Evolutionary conservation across 2,888 invertebrate species (phyloP).

Genomic region (Limnephilus marmoratus): DNA sequence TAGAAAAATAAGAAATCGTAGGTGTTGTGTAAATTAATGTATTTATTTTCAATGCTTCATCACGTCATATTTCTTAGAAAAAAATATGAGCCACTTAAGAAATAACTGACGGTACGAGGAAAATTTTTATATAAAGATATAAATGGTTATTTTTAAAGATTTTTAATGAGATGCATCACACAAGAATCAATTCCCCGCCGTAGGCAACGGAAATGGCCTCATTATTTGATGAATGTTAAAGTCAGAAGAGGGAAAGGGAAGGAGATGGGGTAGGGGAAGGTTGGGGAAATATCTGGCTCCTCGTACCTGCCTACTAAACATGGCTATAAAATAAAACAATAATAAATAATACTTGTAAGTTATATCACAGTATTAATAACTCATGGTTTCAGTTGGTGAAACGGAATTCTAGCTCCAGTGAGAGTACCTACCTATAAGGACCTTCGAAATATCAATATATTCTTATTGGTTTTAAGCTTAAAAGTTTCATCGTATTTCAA

Average conservation of each 20-base stretch:
- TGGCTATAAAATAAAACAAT: not conserved
- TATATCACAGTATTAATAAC: not conserved
- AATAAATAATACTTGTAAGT: too few species aligned
- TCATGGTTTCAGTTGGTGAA: too few species aligned
- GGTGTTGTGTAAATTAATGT: not conserved
- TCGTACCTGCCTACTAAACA: not conserved
- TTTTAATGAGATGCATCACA: not conserved
- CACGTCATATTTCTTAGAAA: not conserved
- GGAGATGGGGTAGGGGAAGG: not conserved
- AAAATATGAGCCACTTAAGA: not conserved
- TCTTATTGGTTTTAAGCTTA: too few species aligned
- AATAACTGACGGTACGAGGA: not conserved
- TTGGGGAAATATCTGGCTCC: not conserved
- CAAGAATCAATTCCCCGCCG: not conserved
- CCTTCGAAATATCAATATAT: too few species aligned
- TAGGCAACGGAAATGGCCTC: not conserved
- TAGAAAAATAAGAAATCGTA: too few species aligned
- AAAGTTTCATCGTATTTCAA: too few species aligned
- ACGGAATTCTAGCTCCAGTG: too few species aligned
- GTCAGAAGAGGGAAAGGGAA: not conserved
- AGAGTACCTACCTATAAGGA: too few species aligned
- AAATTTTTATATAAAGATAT: not conserved
- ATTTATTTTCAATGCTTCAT: not conserved
- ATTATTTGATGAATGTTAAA: not conserved
- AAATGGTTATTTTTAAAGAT: not conserved